phyloP scores from a whole-genome alignment of 35 echinoderm and acorn worm species.

The Lytechinus variegatus region DNA sequence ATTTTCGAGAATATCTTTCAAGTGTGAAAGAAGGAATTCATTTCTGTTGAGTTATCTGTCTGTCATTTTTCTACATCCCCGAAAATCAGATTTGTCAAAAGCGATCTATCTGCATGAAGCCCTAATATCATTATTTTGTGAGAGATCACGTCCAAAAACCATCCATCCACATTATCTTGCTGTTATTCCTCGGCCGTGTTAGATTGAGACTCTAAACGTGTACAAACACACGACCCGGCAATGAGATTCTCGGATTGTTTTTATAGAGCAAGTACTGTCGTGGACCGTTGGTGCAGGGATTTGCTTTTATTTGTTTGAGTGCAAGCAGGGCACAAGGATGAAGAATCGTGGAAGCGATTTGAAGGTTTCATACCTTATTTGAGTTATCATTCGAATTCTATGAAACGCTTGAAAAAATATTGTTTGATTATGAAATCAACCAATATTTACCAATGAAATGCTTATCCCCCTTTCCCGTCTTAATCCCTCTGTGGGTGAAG shows the following conservation, averaged over 20 bases:
- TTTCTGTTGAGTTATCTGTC: neutral
- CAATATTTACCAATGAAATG: neutral
- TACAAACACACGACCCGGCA: neutral
- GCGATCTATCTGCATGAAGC: neutral
- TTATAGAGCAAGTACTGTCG: neutral
- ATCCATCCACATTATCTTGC: neutral
- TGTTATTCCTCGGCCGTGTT: neutral
- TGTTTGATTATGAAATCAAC: neutral
- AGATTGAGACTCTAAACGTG: neutral
- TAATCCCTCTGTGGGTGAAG: neutral
- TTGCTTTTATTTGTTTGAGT: neutral
- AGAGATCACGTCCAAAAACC: constrained; percentile 10
- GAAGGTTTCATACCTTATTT: neutral
- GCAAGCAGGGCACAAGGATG: neutral
- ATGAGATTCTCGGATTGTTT: neutral
- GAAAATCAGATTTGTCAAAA: constrained; percentile 12
- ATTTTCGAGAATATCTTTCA: neutral
- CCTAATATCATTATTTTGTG: constrained; percentile 4
- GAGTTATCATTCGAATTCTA: neutral
- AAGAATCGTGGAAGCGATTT: neutral
- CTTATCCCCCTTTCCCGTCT: neutral
- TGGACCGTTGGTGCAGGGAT: neutral
- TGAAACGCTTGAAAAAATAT: neutral
- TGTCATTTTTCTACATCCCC: neutral
- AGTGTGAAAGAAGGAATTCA: neutral